A percentile compares a stretch with the other conserved stretches of the same genome.
Evolutionary conservation across 2,797 vertebrate genomes (phyloP).

Genomic region (Syngnathus rostellatus): DNA sequence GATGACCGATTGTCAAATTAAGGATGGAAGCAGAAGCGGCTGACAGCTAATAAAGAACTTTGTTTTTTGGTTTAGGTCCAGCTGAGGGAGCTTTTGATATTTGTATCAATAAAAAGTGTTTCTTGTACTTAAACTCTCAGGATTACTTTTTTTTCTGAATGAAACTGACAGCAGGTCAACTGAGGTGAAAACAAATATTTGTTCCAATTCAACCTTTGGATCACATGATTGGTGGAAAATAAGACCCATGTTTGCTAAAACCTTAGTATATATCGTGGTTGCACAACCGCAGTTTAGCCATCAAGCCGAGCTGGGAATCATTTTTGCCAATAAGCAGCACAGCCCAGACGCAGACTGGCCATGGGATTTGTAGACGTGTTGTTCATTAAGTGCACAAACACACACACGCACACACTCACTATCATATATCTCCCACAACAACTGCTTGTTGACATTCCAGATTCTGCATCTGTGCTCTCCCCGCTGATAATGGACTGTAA

Average conservation of each 20-base stretch:
- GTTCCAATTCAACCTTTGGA: conserved; percentile 1
- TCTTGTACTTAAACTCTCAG: background rate
- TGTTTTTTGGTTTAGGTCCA: background rate
- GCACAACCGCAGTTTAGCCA: conserved; percentile 25
- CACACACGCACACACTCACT: conserved; percentile 11
- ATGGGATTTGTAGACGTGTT: conserved; percentile 49
- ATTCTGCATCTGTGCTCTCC: conserved; percentile 42
- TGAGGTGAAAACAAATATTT: conserved; percentile 17
- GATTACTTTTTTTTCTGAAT: background rate
- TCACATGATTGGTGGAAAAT: background rate
- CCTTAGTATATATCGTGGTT: background rate
- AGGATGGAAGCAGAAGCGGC: background rate
- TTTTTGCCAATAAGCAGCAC: conserved; percentile 44
- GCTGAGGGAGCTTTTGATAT: background rate
- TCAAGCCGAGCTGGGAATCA: conserved; percentile 34
- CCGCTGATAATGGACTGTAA: conserved; percentile 44
- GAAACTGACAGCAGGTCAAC: conserved; percentile 3
- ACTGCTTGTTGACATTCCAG: conserved; percentile 54
- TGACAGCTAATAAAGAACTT: background rate
- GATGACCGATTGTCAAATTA: background rate
- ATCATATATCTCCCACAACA: conserved; percentile 35
- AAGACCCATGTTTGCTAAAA: background rate
- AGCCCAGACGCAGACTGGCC: conserved; percentile 34
- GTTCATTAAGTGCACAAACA: conserved; percentile 42
- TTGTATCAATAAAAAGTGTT: background rate